A percentile compares a stretch with the other conserved stretches of the same genome.
phyloP scores from a whole-genome alignment of 2,888 invertebrate genomes.

The Megastigmus dorsalis region DNA sequence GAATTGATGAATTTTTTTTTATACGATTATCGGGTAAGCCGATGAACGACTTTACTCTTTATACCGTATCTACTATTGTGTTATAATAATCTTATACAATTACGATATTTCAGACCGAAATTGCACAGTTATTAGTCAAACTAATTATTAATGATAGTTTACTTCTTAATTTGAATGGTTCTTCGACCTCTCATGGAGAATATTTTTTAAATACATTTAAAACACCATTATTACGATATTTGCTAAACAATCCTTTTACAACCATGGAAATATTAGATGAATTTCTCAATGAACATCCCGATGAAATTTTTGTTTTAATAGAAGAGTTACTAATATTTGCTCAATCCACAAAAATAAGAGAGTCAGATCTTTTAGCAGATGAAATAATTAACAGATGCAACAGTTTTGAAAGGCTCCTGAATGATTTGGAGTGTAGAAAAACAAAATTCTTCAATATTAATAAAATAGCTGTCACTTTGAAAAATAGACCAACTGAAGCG shows the following conservation, averaged over 20 bases:
- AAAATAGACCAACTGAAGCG: constrained; percentile 60
- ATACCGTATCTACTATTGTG: no score
- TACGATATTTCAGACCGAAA: constrained; percentile 27
- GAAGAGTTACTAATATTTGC: constrained; percentile 66
- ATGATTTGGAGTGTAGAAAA: constrained; percentile 59
- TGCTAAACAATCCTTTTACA: constrained; percentile 60
- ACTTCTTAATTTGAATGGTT: constrained; percentile 48
- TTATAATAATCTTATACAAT: no score
- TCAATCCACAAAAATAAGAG: constrained; percentile 58
- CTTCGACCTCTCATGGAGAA: constrained; percentile 66
- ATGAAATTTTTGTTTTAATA: constrained; percentile 63
- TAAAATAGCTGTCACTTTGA: constrained; percentile 61
- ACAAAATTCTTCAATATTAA: constrained; percentile 65
- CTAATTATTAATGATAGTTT: constrained; percentile 51
- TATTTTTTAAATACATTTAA: constrained; percentile 69
- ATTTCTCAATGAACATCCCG: constrained; percentile 58
- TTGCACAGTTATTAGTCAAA: constrained; percentile 32
- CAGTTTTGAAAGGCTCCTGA: constrained; percentile 56
- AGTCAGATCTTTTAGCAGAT: constrained; percentile 56
- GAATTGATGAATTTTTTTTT: constrained; percentile 62
- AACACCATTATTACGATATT: constrained; percentile 62
- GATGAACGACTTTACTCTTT: no score
- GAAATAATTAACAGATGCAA: constrained; percentile 61
- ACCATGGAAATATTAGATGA: constrained; percentile 61
- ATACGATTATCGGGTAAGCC: constrained; percentile 54